Evolutionary conservation across 2,797 vertebrate species (phyloP).

Genomic region (Pangasius sanitwongsei): DNA sequence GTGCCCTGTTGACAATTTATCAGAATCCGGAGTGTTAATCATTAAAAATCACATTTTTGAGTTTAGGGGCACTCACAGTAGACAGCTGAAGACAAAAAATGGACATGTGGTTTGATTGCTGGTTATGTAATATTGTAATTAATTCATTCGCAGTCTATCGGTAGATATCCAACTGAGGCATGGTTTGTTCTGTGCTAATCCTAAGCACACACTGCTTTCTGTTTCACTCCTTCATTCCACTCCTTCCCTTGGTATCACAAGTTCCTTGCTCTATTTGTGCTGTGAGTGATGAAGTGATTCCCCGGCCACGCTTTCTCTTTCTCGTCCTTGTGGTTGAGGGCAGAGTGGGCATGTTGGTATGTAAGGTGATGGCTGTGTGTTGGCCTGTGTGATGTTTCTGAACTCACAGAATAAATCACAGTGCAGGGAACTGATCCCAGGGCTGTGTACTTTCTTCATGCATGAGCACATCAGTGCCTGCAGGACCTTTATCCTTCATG

Average conservation of each 20-base stretch:
- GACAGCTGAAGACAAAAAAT: not conserved
- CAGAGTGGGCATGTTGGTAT: not conserved
- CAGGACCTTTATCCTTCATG: conserved; percentile 16
- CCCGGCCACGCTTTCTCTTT: conserved; percentile 5
- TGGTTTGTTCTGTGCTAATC: not conserved
- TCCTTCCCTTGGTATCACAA: conserved; percentile 20
- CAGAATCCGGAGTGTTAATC: not conserved
- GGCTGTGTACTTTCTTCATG: conserved; percentile 30
- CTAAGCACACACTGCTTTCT: not conserved
- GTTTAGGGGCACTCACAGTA: not conserved
- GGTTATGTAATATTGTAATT: not conserved
- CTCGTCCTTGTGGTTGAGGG: conserved; percentile 10
- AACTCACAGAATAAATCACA: conserved; percentile 40
- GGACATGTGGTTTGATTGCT: not conserved
- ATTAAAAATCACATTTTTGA: not conserved
- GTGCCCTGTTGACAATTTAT: not conserved
- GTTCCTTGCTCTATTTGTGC: conserved; percentile 45
- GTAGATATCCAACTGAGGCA: not conserved
- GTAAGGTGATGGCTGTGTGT: conserved; percentile 65
- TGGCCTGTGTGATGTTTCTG: conserved; percentile 68
- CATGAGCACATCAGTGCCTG: conserved; percentile 6
- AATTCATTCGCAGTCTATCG: not conserved
- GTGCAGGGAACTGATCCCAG: conserved; percentile 9
- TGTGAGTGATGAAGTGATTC: conserved; percentile 38
- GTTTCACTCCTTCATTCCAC: conserved; percentile 6